Evolutionary conservation across 1,140 invertebrate genomes (phyloP), one percentile per base, ranked within the genome.

Genomic region (Conus ventricosus): DNA sequence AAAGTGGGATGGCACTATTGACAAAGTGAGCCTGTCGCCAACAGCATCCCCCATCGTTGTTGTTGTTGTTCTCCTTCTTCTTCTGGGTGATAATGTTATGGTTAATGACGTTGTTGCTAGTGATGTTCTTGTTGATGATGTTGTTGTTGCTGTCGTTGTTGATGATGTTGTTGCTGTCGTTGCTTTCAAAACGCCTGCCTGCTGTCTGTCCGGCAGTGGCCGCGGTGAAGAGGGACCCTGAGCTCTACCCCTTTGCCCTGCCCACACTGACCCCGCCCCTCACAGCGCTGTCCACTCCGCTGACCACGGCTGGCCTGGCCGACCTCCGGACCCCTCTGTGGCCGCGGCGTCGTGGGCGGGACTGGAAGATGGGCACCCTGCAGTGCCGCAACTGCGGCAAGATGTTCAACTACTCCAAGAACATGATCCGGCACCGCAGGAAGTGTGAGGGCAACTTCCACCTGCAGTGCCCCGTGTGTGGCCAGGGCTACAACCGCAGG

Each of bases 361-460:
- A 81, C 17, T 23, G 6, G 51, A 51, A 39, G 17, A 13, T 15
- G 17, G 82, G 82, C 82, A 67, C 53, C 27, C 54, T 84, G n/a
- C 54, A 84, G 85, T 87, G 85, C n/a, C 39, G 85, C 17, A 87
- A 87, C 85, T 87, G 85, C 71, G 85, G 85, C 85, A 87, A 87
- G 85, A 78, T 54, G 51, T 87, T 87, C 71, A 87, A 71, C 71
- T 78, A 55, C 25, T 67, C 67, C 75, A 55, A 78, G 71, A 87
- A 87, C 85, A 87, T 87, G 85, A 57, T 87, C 20, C 85, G 85
- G 15, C 85, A 87, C 71, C 39, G 85, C 10, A 71, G 67, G 51
- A 87, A 87, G 85, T 87, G 85, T 54, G 85, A 87, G 85, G 85
- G 85, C n/a, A 55, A 57, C 71, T 87, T 87, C 75, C 85, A 87